phyloP scores from a whole-genome alignment of 1,140 invertebrate genomes.

The Drosophila hydei region DNA sequence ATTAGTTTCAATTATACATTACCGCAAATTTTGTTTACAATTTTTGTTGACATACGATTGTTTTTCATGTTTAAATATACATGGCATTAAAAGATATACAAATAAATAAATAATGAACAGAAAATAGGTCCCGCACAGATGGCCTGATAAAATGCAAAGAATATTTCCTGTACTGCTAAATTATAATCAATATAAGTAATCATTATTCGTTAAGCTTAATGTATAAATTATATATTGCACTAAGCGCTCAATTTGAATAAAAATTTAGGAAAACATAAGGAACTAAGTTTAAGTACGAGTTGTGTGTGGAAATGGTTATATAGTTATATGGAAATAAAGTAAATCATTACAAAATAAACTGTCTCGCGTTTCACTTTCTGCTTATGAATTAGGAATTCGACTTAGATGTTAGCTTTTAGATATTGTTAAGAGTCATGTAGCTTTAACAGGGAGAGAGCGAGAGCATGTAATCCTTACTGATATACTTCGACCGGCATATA shows the following conservation, averaged over 20 bases:
- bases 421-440: slow-evolving; percentile 49
- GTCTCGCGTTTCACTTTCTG: slow-evolving; percentile 41
- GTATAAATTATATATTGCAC: slow-evolving; percentile 43
- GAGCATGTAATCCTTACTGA: slow-evolving; percentile 61
- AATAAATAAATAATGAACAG: not conserved
- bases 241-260: slow-evolving; percentile 14
- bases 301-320: slow-evolving; percentile 27
- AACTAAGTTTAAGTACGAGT: slow-evolving; percentile 13
- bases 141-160: not conserved
- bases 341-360: slow-evolving; percentile 9
- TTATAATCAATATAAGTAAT: too few relatives aligned
- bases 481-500: slow-evolving; percentile 39
- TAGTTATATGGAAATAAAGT: slow-evolving; percentile 40
- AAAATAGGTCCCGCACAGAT: slow-evolving; percentile 3
- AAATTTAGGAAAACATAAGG: slow-evolving; percentile 19
- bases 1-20: slow-evolving; percentile 58
- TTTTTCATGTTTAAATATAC: slow-evolving; percentile 14
- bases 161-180: not conserved
- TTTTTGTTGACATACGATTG: slow-evolving; percentile 20
- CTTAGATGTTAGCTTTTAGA: slow-evolving; percentile 54
- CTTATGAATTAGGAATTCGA: slow-evolving; percentile 61
- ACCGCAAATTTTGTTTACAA: slow-evolving; percentile 27
- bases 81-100: not conserved
- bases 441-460: slow-evolving; percentile 52
- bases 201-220: not conserved